Evolutionary conservation across 2,113 vertebrate genomes (phyloP).

Genomic region (Geothlypis trichas): DNA sequence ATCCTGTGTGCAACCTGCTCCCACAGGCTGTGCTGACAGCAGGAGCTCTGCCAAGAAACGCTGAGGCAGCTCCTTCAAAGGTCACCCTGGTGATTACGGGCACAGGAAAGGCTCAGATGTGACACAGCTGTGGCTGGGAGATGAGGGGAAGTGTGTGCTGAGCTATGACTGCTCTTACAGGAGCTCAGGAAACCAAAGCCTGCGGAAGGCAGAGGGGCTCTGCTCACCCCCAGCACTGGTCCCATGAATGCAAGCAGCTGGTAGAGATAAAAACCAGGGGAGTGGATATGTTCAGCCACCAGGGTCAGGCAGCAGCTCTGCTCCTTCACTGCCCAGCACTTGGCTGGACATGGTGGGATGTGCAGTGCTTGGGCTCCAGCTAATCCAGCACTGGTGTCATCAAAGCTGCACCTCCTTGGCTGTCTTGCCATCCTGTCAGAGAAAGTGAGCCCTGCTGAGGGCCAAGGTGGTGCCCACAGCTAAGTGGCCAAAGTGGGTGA

Average conservation of each 20-base stretch:
- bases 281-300: background rate
- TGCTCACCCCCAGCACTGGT: background rate
- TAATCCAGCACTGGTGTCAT: background rate
- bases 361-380: background rate
- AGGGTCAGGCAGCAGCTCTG: background rate
- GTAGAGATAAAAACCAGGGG: background rate
- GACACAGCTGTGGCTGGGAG: background rate
- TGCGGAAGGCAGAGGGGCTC: fast-evolving
- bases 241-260: background rate
- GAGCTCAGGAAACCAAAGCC: conserved; percentile 6
- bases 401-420: background rate
- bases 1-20: fast-evolving
- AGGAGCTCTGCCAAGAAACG: fast-evolving
- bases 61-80: conserved; percentile 27
- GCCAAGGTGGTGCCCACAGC: background rate
- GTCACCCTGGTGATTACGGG: fast-evolving
- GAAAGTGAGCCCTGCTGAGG: background rate
- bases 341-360: background rate
- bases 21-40: fast-evolving
- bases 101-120: background rate
- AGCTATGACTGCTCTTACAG: background rate
- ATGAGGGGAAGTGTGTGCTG: background rate
- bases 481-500: background rate
- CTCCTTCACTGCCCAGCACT: background rate
- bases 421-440: background rate